These are phyloP conservation scores for Sandelia bainsii DNA, from an alignment of 2,797 vertebrate species.

Conservation along the genomic window DNA sequence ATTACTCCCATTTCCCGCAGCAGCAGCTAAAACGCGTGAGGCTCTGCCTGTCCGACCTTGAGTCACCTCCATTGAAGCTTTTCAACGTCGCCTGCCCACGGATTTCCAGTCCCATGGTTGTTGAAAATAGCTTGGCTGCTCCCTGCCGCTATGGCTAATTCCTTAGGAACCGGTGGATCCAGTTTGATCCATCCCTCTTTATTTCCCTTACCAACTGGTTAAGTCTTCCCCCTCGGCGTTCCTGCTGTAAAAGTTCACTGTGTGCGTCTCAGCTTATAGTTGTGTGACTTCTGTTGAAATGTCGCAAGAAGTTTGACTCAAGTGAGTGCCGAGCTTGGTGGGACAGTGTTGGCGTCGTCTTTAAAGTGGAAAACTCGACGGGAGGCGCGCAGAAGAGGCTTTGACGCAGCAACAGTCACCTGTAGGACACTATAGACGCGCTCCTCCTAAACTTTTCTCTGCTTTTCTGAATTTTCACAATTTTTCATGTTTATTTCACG, in stretches of 20 bases:
- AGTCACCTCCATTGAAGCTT: conserved; percentile 53
- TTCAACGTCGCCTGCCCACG: conserved; percentile 67
- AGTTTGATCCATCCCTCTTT: conserved; percentile 93
- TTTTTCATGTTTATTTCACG: not conserved
- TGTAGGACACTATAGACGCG: conserved; percentile 62
- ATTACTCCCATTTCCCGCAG: conserved; percentile 22
- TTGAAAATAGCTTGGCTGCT: conserved; percentile 81
- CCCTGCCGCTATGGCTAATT: conserved; percentile 88
- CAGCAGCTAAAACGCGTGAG: conserved; percentile 15
- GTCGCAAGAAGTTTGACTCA: conserved; percentile 33
- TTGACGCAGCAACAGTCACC: conserved; percentile 61
- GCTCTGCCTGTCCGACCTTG: conserved; percentile 49
- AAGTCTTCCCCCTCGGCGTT: conserved; percentile 75
- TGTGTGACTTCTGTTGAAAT: conserved; percentile 33
- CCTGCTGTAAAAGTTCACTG: conserved; percentile 28
- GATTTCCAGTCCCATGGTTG: conserved; percentile 78
- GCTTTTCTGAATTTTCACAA: conserved; percentile 5
- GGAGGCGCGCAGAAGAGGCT: conserved; percentile 70
- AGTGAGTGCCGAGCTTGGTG: conserved; percentile 19
- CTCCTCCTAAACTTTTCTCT: conserved; percentile 64
- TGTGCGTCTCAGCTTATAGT: conserved; percentile 1
- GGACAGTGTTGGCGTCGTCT: conserved; percentile 61
- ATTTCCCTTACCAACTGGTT: conserved; percentile 84
- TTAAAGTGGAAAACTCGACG: conserved; percentile 74
- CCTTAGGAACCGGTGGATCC: conserved; percentile 98